Conservation (phyloP, 2,888 invertebrate genomes). For the Tenthredo mesomela region DNA sequence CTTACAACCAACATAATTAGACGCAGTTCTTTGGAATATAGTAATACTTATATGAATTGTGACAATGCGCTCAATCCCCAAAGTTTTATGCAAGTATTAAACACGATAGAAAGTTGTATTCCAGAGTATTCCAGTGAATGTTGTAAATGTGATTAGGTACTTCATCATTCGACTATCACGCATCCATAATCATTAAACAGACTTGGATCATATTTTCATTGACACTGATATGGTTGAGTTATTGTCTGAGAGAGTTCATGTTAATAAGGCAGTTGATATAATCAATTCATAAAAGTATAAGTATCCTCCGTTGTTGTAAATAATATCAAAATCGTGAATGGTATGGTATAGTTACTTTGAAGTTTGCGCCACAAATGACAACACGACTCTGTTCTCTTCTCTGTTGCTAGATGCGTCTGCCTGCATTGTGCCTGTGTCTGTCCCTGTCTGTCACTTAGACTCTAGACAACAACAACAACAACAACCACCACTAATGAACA, state of each 20-base stretch:
- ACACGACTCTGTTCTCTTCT: slow-evolving; percentile 83
- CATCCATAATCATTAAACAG: not conserved
- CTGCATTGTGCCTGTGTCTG: slow-evolving; percentile 83
- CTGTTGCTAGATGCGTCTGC: slow-evolving; percentile 92
- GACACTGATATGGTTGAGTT: slow-evolving; percentile 33
- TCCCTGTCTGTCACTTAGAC: slow-evolving; percentile 79
- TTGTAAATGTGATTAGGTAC: slow-evolving; percentile 8
- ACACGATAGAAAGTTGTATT: not conserved
- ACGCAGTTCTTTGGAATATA: not conserved
- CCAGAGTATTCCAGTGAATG: not conserved
- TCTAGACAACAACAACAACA: slow-evolving; percentile 77
- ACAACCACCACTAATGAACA: slow-evolving; percentile 74
- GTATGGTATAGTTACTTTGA: slow-evolving; percentile 40
- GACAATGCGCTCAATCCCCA: not conserved
- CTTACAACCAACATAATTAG: not conserved
- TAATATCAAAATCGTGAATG: slow-evolving; percentile 43
- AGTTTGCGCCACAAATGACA: slow-evolving; percentile 76
- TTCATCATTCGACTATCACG: not conserved
- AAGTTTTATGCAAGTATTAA: not conserved
- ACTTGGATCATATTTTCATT: slow-evolving; percentile 16
- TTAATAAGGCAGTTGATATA: slow-evolving; percentile 44
- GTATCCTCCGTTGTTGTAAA: slow-evolving; percentile 26
- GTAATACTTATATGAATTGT: not conserved
- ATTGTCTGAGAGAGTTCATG: slow-evolving; percentile 41
- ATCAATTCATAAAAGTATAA: slow-evolving; percentile 37